phyloP scores from a whole-genome alignment of 2,888 invertebrate genomes.

The Himalopsyche japonica region DNA sequence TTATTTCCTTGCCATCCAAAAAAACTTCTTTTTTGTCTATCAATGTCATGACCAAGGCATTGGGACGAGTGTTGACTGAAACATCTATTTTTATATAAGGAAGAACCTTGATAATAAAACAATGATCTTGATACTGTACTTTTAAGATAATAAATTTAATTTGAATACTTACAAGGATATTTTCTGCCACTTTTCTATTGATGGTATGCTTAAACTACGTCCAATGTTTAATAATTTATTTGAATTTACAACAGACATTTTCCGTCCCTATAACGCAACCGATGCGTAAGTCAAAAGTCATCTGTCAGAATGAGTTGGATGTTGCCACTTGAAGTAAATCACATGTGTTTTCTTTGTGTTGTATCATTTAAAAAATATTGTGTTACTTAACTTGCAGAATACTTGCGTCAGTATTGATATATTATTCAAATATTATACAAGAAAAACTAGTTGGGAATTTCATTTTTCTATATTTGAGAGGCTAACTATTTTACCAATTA shows the following conservation, averaged over 20 bases:
- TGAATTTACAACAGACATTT: not conserved
- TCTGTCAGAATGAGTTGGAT: not conserved
- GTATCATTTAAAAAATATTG: no score
- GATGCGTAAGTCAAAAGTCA: not conserved
- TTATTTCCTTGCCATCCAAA: slow-evolving; percentile 51
- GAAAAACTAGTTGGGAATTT: no score
- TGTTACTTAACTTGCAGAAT: no score
- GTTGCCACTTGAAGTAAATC: not conserved
- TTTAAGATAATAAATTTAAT: no score
- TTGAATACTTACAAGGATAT: not conserved
- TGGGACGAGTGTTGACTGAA: slow-evolving; percentile 17
- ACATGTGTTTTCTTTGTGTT: no score
- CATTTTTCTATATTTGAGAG: no score
- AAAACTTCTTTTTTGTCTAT: slow-evolving; percentile 48
- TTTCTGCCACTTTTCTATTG: not conserved
- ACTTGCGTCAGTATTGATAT: no score
- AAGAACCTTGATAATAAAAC: not conserved
- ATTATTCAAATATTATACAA: no score
- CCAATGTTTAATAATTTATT: not conserved
- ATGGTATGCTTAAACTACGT: not conserved
- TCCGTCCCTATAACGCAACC: not conserved
- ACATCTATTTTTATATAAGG: slow-evolving; percentile 21
- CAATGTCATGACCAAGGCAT: slow-evolving; percentile 1
- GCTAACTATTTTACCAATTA: no score
- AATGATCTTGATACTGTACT: not conserved